A percentile compares a stretch with the other conserved stretches of the same genome.
Evolutionary conservation across 2,113 vertebrate genomes (phyloP).

Genomic region (Mustela nigripes): DNA sequence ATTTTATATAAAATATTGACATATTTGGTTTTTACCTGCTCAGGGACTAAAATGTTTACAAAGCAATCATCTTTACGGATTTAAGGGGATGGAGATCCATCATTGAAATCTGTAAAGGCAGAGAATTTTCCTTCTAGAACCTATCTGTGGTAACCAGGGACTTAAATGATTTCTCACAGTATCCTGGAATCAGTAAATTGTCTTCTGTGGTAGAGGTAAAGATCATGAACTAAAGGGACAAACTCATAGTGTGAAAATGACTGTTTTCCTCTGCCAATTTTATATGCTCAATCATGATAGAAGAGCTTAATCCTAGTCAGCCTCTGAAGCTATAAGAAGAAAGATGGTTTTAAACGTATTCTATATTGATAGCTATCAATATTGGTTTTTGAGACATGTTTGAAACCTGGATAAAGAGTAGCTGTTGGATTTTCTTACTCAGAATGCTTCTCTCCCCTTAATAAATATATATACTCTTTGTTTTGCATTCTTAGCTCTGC

Average conservation of each 20-base stretch:
- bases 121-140: constrained; percentile 11
- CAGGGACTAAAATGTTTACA: neutral
- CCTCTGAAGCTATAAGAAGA: constrained; percentile 1
- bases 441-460: neutral
- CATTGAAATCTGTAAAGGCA: constrained; percentile 46
- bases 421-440: constrained; percentile 37
- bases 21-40: constrained; percentile 17
- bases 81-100: neutral
- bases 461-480: neutral
- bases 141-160: neutral
- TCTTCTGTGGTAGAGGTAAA: neutral
- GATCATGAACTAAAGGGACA: constrained; percentile 26
- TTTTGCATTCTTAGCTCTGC: constrained; percentile 30
- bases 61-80: neutral
- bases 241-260: neutral
- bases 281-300: neutral
- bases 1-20: constrained; percentile 34
- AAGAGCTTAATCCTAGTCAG: neutral
- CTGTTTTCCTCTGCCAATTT: constrained; percentile 34
- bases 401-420: constrained; percentile 35
- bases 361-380: neutral
- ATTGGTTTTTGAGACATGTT: constrained; percentile 2
- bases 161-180: constrained; percentile 25
- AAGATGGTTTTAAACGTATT: neutral
- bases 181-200: neutral